Evolutionary conservation across 1,140 invertebrate genomes (phyloP), one percentile per base, ranked within the genome.

Genomic region (Pogonus chalceus): DNA sequence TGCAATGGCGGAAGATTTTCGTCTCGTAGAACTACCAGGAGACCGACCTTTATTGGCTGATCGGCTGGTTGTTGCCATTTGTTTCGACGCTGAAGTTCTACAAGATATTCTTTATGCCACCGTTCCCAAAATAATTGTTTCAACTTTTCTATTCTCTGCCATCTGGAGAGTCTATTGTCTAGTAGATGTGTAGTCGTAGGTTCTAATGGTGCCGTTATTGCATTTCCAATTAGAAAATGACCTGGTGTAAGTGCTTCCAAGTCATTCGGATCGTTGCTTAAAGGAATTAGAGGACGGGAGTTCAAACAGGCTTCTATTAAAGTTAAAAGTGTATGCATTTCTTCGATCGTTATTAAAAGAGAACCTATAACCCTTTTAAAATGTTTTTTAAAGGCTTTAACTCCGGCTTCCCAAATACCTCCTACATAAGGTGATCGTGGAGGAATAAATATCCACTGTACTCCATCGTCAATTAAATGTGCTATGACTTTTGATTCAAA

Each of bases 201-300:
- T n/a, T n/a, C n/a, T n/a, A n/a, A n/a, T n/a, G n/a, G n/a, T n/a
- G 57, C 31, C 51, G 51, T 39, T 66, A 60, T 21, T 62, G 60
- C 35, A n/a, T 21, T 7, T 12, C 62, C 64, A 49, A 62, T 61
- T 0, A 66, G 54, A 47, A 69, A 69, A 58, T 68, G 66, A 16
- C 60, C 65, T 9, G 69, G 66, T 10, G 67, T 66, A 2, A 67
- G 56, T n/a, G 57, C 54, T 22, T 60, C 56, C 12, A 52, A 21
- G 20, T 62, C 54, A 31, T 56, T 49, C 1, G 47, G 53, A 49
- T 52, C 55, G 10, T 56, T 55, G 2, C 53, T 58, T 23, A 51
- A 49, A 51, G 7, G 60, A 24, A 21, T 35, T 12, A 63, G 43
- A 1, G 61, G 60, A 18, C 61, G 20, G n/a, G 55, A 60, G 37